Percentiles rank a stretch among this genome's conserved stretches.
Conservation (phyloP, 1,140 invertebrate species). For the Saccostrea echinata region DNA sequence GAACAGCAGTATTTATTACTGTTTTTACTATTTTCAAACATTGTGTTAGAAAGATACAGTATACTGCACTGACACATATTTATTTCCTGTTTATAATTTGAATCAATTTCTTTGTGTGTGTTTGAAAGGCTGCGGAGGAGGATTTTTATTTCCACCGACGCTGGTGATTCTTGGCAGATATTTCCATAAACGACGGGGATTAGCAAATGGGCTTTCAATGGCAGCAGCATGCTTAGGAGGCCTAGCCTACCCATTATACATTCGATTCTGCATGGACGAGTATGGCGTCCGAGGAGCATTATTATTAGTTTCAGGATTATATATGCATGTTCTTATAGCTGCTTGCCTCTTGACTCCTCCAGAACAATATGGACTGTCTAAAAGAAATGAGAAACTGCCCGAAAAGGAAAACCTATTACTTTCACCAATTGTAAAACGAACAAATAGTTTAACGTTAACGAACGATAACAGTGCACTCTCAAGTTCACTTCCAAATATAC, state of each 20-base stretch:
- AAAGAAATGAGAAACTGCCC: constrained; percentile 7
- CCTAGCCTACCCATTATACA: constrained; percentile 59
- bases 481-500: neutral
- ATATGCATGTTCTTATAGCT: constrained; percentile 50
- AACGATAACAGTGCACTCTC: neutral
- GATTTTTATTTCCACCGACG: constrained; percentile 55
- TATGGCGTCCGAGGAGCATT: constrained; percentile 77
- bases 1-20: too few relatives aligned
- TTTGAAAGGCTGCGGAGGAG: constrained; percentile 54
- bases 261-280: constrained; percentile 54
- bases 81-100: too few relatives aligned
- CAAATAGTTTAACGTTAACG: neutral
- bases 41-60: neutral
- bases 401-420: neutral
- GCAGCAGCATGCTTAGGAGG: constrained; percentile 56
- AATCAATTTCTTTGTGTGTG: neutral
- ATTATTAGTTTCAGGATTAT: constrained; percentile 86
- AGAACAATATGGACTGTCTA: neutral
- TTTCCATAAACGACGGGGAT: constrained; percentile 63
- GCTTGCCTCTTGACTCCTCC: constrained; percentile 52
- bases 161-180: constrained; percentile 65
- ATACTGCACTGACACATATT: too few relatives aligned
- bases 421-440: neutral
- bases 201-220: constrained; percentile 62
- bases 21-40: too few relatives aligned